Evolutionary conservation across 2,888 invertebrate genomes (phyloP).

Genomic region (Lasioglossum pauxillum): DNA sequence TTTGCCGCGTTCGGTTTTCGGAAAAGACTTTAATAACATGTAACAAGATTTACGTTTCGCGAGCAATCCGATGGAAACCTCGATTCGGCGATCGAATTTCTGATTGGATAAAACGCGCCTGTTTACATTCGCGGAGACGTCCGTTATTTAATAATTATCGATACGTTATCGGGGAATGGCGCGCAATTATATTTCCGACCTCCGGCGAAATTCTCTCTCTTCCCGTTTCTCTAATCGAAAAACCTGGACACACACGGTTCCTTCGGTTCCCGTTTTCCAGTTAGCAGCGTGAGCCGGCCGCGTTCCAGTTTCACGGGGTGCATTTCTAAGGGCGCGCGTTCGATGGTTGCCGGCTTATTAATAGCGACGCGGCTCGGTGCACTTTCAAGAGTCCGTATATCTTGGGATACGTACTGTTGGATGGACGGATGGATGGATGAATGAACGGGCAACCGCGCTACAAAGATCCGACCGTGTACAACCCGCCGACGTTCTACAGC

Average conservation of each 20-base stretch:
- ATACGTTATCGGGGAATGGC: not conserved
- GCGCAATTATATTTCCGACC: not conserved
- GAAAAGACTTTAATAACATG: not conserved
- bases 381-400: conserved; percentile 49
- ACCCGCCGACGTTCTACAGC: conserved; percentile 19
- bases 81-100: not conserved
- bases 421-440: conserved; percentile 35
- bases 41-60: not conserved
- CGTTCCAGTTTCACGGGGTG: conserved; percentile 48
- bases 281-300: conserved; percentile 10
- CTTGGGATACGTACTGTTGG: conserved; percentile 42
- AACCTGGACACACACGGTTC: not conserved
- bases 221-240: not conserved
- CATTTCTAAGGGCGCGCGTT: conserved; percentile 48
- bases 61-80: not conserved
- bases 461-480: conserved; percentile 38
- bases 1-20: not conserved
- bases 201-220: not conserved
- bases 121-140: not conserved
- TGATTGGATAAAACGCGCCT: not conserved
- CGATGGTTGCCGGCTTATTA: conserved; percentile 56
- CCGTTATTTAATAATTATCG: not conserved
- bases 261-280: not conserved
- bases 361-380: conserved; percentile 52
- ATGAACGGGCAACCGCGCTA: conserved; percentile 19